Evolutionary conservation across 2,113 vertebrate species (phyloP), one percentile per base, ranked within the genome.

Genomic region (Greenwoodochromis staneri): DNA sequence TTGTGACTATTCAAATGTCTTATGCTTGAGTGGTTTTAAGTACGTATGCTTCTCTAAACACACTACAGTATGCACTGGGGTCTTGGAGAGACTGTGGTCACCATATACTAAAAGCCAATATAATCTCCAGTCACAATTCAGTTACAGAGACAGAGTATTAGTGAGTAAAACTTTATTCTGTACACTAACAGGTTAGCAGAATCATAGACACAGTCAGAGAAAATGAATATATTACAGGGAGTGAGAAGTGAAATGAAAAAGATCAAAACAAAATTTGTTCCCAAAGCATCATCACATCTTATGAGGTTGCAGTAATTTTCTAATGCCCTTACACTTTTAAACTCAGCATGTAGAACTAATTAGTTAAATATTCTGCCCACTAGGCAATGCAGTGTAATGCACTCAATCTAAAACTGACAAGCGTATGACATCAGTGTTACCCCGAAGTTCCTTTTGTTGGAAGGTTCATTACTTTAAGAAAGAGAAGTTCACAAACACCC

Each of bases 81-180:
- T 78, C 27, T 51, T n/a, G 27, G 5, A 78, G 0, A 51, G 27
- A 78, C 42, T 78, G 42, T 78, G 73, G 27, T 31, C 27, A 19
- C 14, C 9, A 27, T 76, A 19, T 29, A 49, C 24, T 47, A 76
- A 47, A 47, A 76, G 0, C 0, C 69, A 47, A 4, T 78, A 45
- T 29, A 5, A 51, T 69, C 55, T 14, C 10, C 31, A 61, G 38
- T 63, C 80, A 40, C 38, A 29, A 29, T 61, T 54, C 27, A 81
- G 55, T 86, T 47, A 6, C 27, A 51, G 82, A 81, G 63, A 3
- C 82, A 61, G 19, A 0, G 7, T 29, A 31, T 93, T 93, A 94
- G 93, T 96, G 78, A 89, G 86, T 88, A 82, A 89, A 87, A 54
- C 71, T 96, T 96, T 96, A 94, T 95, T 94, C 93, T 95, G 91